phyloP scores from a whole-genome alignment of 2,113 vertebrate species.

The Ammodytes marinus region DNA sequence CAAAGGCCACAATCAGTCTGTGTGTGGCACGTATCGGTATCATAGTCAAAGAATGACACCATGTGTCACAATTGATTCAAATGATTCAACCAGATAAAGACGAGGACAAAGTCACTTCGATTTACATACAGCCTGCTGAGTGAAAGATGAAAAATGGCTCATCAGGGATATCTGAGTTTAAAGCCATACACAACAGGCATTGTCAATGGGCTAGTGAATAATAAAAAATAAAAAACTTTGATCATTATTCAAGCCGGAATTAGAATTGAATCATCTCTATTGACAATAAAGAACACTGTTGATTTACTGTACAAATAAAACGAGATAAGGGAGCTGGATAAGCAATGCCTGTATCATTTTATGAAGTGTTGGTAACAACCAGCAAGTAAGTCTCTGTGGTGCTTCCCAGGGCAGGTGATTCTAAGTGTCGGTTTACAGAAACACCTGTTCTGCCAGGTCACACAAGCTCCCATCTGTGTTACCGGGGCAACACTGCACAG shows the following conservation, averaged over 20 bases:
- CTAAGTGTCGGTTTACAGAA: constrained; percentile 80
- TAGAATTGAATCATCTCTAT: constrained; percentile 9
- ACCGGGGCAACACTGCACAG: constrained; percentile 60
- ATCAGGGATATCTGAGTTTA: constrained; percentile 25
- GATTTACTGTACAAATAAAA: constrained; percentile 4
- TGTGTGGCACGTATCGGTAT: constrained; percentile 14
- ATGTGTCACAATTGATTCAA: constrained; percentile 11
- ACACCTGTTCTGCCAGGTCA: constrained; percentile 76
- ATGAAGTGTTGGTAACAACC: not conserved
- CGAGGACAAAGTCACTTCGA: constrained; percentile 30
- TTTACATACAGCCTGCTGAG: constrained; percentile 39
- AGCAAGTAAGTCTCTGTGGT: constrained; percentile 7
- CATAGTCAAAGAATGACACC: constrained; percentile 7
- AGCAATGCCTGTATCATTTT: not conserved
- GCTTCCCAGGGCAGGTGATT: constrained; percentile 45
- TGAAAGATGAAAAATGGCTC: constrained; percentile 33
- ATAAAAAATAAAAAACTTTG: not conserved
- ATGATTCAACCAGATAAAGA: constrained; percentile 48
- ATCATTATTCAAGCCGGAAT: constrained; percentile 19
- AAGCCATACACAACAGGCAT: not conserved
- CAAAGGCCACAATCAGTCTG: constrained; percentile 45
- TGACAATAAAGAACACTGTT: not conserved
- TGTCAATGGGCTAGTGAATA: not conserved
- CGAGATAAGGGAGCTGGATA: not conserved
- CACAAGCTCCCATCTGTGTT: constrained; percentile 64